Conservation (phyloP, 1,140 invertebrate species). For the Heliconius congener region DNA sequence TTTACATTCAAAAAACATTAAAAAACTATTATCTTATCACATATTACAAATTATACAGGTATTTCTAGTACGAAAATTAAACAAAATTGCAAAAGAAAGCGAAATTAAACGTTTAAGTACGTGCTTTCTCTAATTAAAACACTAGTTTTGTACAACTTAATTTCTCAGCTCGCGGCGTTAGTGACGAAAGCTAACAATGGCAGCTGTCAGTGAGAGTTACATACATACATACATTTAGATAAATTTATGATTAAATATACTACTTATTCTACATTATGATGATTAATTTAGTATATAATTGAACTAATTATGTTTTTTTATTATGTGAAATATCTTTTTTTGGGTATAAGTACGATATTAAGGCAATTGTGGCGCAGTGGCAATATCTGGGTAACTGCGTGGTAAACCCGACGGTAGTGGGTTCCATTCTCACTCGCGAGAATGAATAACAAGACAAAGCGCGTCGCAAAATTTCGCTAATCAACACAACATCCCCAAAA, state of each 20-base stretch:
- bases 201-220: slow-evolving; percentile 23
- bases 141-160: slow-evolving; percentile 22
- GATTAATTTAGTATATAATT: neutral
- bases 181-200: slow-evolving; percentile 25
- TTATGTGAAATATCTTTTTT: no score
- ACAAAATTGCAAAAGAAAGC: slow-evolving; percentile 26
- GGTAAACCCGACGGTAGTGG: neutral
- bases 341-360: neutral
- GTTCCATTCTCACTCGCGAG: neutral
- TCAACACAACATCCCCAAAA: no score
- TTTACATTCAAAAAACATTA: neutral
- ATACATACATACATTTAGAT: neutral
- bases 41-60: neutral
- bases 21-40: slow-evolving; percentile 1
- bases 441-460: neutral
- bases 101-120: slow-evolving; percentile 13
- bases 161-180: slow-evolving; percentile 27
- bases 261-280: neutral
- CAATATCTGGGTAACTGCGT: neutral
- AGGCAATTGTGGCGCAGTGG: neutral
- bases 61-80: neutral
- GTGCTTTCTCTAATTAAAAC: slow-evolving; percentile 35
- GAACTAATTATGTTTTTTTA: neutral
- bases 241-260: neutral
- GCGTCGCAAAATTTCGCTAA: no score